A percentile compares a stretch with the other conserved stretches of the same genome.
Conservation (phyloP, 2,797 vertebrate species). For the Mionectes olivaceus region DNA sequence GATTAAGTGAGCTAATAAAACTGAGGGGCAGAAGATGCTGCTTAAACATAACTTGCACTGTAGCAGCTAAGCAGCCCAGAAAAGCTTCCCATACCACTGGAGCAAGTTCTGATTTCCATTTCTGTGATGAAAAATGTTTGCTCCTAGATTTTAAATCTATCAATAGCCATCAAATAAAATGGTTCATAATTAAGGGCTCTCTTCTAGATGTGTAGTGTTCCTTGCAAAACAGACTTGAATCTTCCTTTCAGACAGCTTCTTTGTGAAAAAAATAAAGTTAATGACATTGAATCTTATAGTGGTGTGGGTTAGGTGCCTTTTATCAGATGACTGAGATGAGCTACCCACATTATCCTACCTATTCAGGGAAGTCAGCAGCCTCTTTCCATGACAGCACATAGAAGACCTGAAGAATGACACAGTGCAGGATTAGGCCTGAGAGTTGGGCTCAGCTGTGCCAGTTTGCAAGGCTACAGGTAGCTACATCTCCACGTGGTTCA, state of each 20-base stretch:
- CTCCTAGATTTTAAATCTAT: neutral
- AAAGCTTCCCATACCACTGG: neutral
- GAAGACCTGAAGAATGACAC: neutral
- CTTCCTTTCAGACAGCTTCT: neutral
- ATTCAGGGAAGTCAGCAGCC: neutral
- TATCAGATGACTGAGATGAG: neutral
- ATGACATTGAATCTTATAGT: neutral
- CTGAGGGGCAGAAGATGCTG: neutral
- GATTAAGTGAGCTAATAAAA: neutral
- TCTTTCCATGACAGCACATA: accelerated
- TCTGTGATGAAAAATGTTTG: neutral
- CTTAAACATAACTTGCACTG: neutral
- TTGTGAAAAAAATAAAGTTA: neutral
- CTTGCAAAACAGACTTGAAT: neutral
- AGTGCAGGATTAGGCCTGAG: accelerated
- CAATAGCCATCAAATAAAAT: neutral
- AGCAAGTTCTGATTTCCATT: neutral
- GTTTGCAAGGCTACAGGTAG: neutral
- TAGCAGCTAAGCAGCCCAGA: neutral
- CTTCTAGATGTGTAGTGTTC: neutral
- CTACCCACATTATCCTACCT: neutral
- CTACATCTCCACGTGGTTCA: neutral
- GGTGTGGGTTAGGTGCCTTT: neutral
- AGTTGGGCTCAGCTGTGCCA: neutral
- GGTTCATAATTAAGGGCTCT: neutral